Evolutionary conservation across 2,888 invertebrate genomes (phyloP), one percentile per base, ranked within the genome.

Genomic region (Thymelicus lineola): DNA sequence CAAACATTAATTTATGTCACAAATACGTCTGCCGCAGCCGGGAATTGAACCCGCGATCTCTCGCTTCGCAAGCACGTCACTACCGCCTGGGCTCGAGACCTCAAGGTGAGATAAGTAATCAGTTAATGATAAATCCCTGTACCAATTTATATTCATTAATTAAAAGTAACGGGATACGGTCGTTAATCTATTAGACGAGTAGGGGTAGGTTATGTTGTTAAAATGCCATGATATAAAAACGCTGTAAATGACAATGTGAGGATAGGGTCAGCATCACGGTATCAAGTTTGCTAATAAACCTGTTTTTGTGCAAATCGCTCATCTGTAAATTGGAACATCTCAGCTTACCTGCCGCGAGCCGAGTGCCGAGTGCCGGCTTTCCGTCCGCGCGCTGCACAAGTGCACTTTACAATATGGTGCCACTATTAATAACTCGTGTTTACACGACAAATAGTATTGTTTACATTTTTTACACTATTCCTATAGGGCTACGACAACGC

Each of bases 361-460:
- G 28, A 28, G 59, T 57, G 75, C 72, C 72, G n/a, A 15, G 42
- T 10, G 15, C 20, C 53, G 53, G 53, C 53, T 53, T 12, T 5
- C 20, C 53, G 53, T 70, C 73, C 71, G 57, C 71, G 68, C 61
- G 74, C 68, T 20, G 64, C 63, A 72, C 76, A 73, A 71, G 76
- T 79, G 78, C 79, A 78, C 75, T 77, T 79, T 76, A 77, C 80
- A 82, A 82, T 82, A 82, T 82, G 82, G 84, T 76, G 66, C 75
- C 79, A 84, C 89, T 91, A 90, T 86, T 89, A 88, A 89, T 90
- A 91, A 86, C 88, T 79, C 72, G 28, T 88, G 90, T 90, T 90
- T 90, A 89, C 87, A 82, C 79, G 76, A 80, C 82, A 88, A 87
- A 90, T 86, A 87, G 82, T 83, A 88, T 82, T 89, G 90, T 90